Base-by-base conservation (phyloP, 2,888 invertebrate species). In the Drosophila yooni region DNA sequence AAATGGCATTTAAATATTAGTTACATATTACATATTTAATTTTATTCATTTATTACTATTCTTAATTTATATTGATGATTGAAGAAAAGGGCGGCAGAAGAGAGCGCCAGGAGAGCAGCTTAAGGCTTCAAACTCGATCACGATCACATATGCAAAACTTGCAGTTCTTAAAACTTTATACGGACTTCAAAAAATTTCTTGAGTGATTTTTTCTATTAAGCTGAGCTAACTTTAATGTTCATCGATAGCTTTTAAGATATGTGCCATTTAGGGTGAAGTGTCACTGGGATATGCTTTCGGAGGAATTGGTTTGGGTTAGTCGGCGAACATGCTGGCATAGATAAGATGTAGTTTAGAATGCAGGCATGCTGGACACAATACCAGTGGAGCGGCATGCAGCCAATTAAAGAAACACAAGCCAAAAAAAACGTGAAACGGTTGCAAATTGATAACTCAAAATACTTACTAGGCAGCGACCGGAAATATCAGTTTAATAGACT, bases 401-500 rank as follows among this genome's bases (percentile, higher is more conserved):
- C 79, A 73, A 79, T 79, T 66, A 31, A 63, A 31, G 4, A 3
- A 65, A 52, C 60, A 70, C 62, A 79, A 79, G 72, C 66, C 76
- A 79, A 70, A 33, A 33, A 21, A 13, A 50, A 3, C 21, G 15
- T 43, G 31, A 50, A 56, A 57, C 40, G 33, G 40, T 43, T 58
- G 21, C 46, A 54, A 70, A 65, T 74, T 46, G 46, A 56, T 64
- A 71, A 75, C 66, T 69, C 36, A 65, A 61, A 40, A 79, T 79
- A 79, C 79, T 79, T 79, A 79, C 79, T 27, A 71, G 76, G 56
- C 70, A 73, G 66, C 69, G 75, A 71, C 36, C 63, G 71, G 68
- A 68, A 59, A 52, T 69, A 53, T 62, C 27, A 48, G 68, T 64
- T 68, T 65, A 60, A 69, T 51, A 71, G 53, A 69, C 60, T 75